Evolutionary conservation across 2,888 invertebrate species (phyloP), one percentile per base, ranked within the genome.

Genomic region (Drosophila flavopinicola): DNA sequence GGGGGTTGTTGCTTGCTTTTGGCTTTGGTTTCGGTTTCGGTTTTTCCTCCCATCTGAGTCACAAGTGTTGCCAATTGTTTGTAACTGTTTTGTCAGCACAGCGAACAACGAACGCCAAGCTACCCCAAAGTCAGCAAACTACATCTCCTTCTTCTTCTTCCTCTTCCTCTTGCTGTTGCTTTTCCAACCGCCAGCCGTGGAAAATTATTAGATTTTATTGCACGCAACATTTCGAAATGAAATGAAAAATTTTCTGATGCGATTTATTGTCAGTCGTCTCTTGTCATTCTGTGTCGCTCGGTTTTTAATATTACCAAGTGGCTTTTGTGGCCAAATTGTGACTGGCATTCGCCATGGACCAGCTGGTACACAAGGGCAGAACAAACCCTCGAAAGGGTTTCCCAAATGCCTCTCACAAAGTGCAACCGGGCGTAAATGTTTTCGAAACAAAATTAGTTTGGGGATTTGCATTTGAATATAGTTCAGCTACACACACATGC

Each of bases 21-120:
- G 48, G 30, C 4, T 48, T 35, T 42, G 25, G 35, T 23, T 37
- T 49, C 52, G 42, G 15, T 11, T 38, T 33, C 25, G 13, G 24
- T 33, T 33, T 47, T 58, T 41, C 52, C 39, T 41, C 52, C 39
- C 37, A 52, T 54, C 60, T 65, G 72, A 82, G 75, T 77, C 83
- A 73, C 82, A 82, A 83, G 83, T 83, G 87, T 87, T 83, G 87
- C 87, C 82, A 83, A 83, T 83, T 83, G 83, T 85, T 80, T 80
- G 83, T 56, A 69, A 75, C 82, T 73, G 74, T 84, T 75, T 78
- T 85, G 82, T 59, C 61, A 64, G 75, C 56, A 42, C 60, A 29
- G 48, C 65, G 20, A 37, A 27, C 35, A 27, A 45, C 53, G 27
- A 48, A 29, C 35, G 33, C 29, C 35, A 51, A 73, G 71, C 69